Percentiles rank a stretch among this genome's conserved stretches.
Conservation (phyloP, 2,113 vertebrate genomes). For the Arizona elegans region DNA sequence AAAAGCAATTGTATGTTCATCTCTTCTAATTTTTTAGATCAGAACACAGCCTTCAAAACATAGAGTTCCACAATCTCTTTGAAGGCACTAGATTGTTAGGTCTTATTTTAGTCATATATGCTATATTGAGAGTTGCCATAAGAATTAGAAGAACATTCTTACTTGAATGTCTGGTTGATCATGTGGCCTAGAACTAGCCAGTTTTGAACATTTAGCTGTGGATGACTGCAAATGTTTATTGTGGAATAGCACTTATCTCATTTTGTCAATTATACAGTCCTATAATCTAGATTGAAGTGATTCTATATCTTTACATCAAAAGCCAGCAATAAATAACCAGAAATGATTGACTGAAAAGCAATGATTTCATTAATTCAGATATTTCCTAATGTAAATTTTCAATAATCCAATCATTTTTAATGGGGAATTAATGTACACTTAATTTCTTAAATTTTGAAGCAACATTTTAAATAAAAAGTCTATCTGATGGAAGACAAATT, state of each 20-base stretch:
- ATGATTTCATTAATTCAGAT: not conserved
- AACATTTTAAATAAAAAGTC: not conserved
- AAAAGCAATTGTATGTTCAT: not conserved
- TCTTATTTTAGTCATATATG: not conserved
- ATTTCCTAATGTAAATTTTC: not conserved
- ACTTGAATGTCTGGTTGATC: not conserved
- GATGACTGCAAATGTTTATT: not conserved
- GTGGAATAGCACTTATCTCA: not conserved
- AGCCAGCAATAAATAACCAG: not conserved
- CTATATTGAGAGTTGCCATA: not conserved
- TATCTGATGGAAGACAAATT: not conserved
- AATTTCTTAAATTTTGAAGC: not conserved
- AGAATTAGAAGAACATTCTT: not conserved
- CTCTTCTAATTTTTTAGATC: not conserved
- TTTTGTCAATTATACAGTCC: not conserved
- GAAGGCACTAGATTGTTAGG: not conserved
- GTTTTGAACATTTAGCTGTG: not conserved
- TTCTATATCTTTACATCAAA: not conserved
- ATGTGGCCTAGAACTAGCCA: not conserved
- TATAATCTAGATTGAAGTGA: not conserved
- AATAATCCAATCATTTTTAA: not conserved
- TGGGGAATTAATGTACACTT: not conserved
- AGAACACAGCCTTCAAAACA: not conserved
- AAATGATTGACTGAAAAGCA: not conserved
- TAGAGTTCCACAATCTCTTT: not conserved